Evolutionary conservation across 64 coral and sea anemone species (phyloP).

Genomic region (Montipora efflorescens): DNA sequence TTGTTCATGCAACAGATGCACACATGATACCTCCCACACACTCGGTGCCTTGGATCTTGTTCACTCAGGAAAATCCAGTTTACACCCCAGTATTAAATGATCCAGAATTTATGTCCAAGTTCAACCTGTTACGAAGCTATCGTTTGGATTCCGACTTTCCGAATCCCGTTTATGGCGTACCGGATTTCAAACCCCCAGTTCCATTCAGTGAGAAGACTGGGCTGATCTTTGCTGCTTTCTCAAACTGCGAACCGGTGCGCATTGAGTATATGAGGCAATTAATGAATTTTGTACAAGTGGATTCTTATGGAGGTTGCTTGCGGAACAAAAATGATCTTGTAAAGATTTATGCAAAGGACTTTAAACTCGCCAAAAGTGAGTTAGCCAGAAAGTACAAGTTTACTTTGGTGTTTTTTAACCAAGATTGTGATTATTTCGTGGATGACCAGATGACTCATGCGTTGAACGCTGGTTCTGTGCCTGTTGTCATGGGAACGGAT

Average conservation of each 20-base stretch:
- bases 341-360: too few species aligned
- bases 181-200: conserved; percentile 37
- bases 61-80: conserved; percentile 40
- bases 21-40: too few species aligned
- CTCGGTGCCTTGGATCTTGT: too few species aligned
- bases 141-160: neutral
- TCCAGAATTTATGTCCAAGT: neutral
- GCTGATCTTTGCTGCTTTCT: conserved; percentile 6
- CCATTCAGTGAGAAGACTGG: conserved; percentile 55
- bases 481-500: conserved; percentile 18
- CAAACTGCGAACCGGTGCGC: too few species aligned
- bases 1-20: neutral
- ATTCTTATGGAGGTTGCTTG: conserved; percentile 31
- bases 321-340: conserved; percentile 50
- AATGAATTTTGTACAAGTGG: conserved; percentile 47
- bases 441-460: conserved; percentile 65
- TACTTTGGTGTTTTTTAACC: too few species aligned
- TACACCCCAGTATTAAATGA: conserved; percentile 45
- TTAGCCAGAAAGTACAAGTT: conserved; percentile 1
- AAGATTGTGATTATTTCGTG: conserved; percentile 1
- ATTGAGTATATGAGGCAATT: conserved; percentile 54
- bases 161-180: neutral
- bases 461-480: conserved; percentile 8
- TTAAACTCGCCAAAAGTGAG: conserved; percentile 4
- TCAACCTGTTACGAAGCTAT: conserved; percentile 48